A percentile compares a stretch with the other conserved stretches of the same genome.
These are phyloP conservation scores for Corythoichthys haematopterus DNA, from an alignment of 2,113 vertebrate species.

Conservation along the genomic window DNA sequence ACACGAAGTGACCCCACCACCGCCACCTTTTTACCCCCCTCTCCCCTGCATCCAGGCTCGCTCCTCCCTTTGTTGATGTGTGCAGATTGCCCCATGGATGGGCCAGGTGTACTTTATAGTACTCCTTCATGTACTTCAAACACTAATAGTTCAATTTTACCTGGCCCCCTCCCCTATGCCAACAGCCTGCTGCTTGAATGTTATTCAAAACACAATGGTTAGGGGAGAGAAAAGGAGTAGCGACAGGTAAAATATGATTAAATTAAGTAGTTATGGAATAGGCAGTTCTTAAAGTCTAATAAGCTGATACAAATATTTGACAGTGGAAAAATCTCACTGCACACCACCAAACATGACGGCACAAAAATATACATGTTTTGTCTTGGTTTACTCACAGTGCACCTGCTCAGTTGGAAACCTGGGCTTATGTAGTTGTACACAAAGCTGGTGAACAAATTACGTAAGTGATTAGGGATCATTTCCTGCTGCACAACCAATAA, in stretches of 20 bases:
- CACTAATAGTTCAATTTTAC: slow-evolving; percentile 50
- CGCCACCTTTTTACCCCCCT: slow-evolving; percentile 20
- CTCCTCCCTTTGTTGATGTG: slow-evolving; percentile 53
- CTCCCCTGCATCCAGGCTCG: slow-evolving; percentile 35
- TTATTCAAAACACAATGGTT: slow-evolving; percentile 61
- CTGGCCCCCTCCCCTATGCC: slow-evolving; percentile 26
- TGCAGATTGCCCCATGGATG: slow-evolving; percentile 59
- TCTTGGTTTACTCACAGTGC: background rate
- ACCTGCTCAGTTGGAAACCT: background rate
- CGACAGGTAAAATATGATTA: slow-evolving; percentile 11
- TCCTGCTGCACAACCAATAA: too few relatives aligned
- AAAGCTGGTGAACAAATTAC: background rate
- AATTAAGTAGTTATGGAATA: slow-evolving; percentile 13
- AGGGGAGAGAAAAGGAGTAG: slow-evolving; percentile 9
- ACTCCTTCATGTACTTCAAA: slow-evolving; percentile 76
- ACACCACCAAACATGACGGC: background rate
- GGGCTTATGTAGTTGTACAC: background rate
- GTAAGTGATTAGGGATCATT: too few relatives aligned
- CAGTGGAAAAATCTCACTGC: background rate
- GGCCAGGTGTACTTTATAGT: slow-evolving; percentile 80
- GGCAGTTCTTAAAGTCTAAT: background rate
- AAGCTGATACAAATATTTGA: background rate
- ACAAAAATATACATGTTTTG: background rate
- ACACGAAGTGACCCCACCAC: slow-evolving; percentile 63
- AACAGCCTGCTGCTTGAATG: slow-evolving; percentile 46